phyloP scores from a whole-genome alignment of 2,797 vertebrate species.

The Enoplosus armatus region DNA sequence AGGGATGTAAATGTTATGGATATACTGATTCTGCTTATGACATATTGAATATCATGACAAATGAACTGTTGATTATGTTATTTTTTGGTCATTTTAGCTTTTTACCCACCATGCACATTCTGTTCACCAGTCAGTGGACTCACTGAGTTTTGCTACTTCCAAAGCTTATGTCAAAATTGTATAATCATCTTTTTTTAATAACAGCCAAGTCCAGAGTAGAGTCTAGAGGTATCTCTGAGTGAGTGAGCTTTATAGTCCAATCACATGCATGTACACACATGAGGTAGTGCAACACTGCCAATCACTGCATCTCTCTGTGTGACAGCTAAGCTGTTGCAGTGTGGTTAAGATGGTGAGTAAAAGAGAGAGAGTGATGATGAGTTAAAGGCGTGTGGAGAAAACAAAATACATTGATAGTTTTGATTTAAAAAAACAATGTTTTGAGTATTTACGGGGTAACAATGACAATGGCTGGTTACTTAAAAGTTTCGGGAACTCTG shows the following conservation, averaged over 20 bases:
- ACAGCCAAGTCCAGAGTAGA: background rate
- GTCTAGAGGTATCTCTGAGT: constrained; percentile 2
- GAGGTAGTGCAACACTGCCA: constrained; percentile 1
- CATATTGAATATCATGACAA: background rate
- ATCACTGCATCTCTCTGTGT: background rate
- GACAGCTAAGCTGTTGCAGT: background rate
- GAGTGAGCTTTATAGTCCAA: background rate
- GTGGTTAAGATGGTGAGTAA: background rate
- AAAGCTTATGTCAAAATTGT: background rate
- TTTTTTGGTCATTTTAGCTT: background rate
- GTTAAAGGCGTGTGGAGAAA: background rate
- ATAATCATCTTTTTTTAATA: background rate
- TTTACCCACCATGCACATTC: background rate
- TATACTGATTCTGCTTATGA: background rate
- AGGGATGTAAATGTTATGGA: background rate
- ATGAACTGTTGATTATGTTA: background rate
- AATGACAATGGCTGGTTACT: background rate
- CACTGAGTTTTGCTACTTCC: background rate
- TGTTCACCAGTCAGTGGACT: background rate
- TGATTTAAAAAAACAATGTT: background rate
- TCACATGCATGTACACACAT: background rate
- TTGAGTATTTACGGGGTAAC: background rate
- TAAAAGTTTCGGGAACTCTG: background rate
- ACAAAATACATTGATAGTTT: background rate
- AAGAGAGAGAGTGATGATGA: background rate